Base-by-base conservation (phyloP, 2,888 invertebrate species). In the Phengaris alcon region DNA sequence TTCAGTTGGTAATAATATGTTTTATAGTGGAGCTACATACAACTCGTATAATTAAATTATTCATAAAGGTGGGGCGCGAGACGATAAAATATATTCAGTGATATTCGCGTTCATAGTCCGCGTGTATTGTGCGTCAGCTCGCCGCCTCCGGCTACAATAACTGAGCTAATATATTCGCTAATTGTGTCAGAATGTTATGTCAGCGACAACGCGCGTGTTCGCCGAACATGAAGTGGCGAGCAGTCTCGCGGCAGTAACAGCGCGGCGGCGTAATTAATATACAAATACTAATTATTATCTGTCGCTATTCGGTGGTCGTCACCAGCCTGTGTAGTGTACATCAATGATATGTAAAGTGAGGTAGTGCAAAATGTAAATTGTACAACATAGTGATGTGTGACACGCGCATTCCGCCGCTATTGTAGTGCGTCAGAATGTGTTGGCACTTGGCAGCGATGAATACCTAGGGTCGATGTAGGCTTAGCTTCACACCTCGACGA, bases 91-190 rank as follows among this genome's bases (percentile, higher is more conserved):
- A 64, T 64, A 64, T 64, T 35, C 35, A 44, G 35, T 12, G 64
- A 64, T 35, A 64, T 12, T 35, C 10, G 22, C 15, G 12, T 35
- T 64, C 35, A 35, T 2, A 9, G 59, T 35, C 35, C 59, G 22
- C 59, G 7, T 35, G 64, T 64, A 64, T 22, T 64, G 35, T 35
- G 35, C 4, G 35, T 64, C 64, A 13, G 59, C 9, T 35, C 35
- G 0, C 4, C 59, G 10, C 59, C 35, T 5, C 35, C 64, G 10
- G 64, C 15, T 15, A 9, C 22, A 15, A 35, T 64, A 10, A 35
- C 35, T 10, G 64, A 35, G 64, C 35, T 64, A 64, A 64, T 64
- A 64, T 64, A 64, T 64, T 64, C 64, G 35, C 12, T 64, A 64
- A 64, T 35, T 64, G 35, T 64, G 22, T 35, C 64, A 35, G 35